A percentile compares a stretch with the other conserved stretches of the same genome.
Conservation (phyloP, 2,113 vertebrate genomes). For the Apus apus region DNA sequence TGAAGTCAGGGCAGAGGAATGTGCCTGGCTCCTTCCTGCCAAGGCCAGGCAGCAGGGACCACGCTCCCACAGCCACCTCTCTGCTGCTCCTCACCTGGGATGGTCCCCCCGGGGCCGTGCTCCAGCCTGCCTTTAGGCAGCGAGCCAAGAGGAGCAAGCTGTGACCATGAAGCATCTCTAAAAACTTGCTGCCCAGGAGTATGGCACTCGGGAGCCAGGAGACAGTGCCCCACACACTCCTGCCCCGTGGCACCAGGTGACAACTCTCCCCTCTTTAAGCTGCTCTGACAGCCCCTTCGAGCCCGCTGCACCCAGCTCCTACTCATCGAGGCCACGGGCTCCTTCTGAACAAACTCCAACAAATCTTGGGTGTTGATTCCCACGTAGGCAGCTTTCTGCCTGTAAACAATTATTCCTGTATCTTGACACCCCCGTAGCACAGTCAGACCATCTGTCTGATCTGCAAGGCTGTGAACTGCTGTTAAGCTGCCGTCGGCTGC, state of each 20-base stretch:
- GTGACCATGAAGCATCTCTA: background rate
- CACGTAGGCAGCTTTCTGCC: background rate
- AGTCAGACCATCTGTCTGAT: background rate
- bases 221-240: too few species aligned
- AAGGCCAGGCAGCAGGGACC: background rate
- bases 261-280: too few species aligned
- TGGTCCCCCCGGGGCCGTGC: accelerated
- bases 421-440: background rate
- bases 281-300: background rate
- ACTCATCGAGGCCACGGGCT: accelerated
- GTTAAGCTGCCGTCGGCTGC: background rate
- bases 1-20: slow-evolving; percentile 60
- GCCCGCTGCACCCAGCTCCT: background rate
- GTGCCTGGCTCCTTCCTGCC: background rate
- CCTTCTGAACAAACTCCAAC: background rate
- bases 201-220: accelerated
- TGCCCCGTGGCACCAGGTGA: accelerated
- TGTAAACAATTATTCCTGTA: background rate
- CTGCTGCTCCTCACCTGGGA: background rate
- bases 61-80: accelerated
- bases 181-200: background rate
- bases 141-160: background rate
- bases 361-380: background rate
- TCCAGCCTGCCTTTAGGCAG: background rate
- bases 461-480: background rate